Conservation (phyloP, 1,140 invertebrate species). For the Meloidogyne chitwoodi region DNA sequence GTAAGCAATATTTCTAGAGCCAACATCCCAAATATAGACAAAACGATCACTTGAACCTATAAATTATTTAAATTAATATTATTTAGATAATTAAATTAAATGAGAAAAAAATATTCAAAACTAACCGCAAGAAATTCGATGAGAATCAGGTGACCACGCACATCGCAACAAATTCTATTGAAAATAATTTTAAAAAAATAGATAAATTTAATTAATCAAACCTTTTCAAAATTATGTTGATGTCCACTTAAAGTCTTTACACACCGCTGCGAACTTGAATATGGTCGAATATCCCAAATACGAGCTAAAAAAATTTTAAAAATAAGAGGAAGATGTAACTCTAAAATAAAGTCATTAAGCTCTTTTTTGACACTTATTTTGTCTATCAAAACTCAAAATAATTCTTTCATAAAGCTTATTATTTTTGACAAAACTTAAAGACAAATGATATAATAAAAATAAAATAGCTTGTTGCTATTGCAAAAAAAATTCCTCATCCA, state of each 20-base stretch:
- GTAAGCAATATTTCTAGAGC: conserved; percentile 78
- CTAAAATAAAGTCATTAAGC: too few relatives aligned
- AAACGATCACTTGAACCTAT: conserved; percentile 78
- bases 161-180: conserved; percentile 75
- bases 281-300: conserved; percentile 72
- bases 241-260: conserved; percentile 87
- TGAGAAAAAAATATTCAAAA: neutral
- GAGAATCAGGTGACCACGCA: conserved; percentile 79
- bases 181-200: neutral
- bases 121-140: conserved; percentile 74
- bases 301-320: conserved; percentile 60
- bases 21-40: conserved; percentile 95
- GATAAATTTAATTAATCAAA: neutral
- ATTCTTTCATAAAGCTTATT: too few relatives aligned
- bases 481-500: too few relatives aligned
- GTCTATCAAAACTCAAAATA: too few relatives aligned
- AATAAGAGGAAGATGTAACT: too few relatives aligned
- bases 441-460: too few relatives aligned
- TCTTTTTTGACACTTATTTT: too few relatives aligned
- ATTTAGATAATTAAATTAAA: neutral
- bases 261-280: conserved; percentile 79
- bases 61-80: neutral
- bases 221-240: conserved; percentile 92
- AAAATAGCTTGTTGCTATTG: too few relatives aligned
- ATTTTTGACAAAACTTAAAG: too few relatives aligned